A percentile compares a stretch with the other conserved stretches of the same genome.
These are phyloP conservation scores for Ophraella communa DNA, from an alignment of 2,888 invertebrate genomes.

Conservation along the genomic window DNA sequence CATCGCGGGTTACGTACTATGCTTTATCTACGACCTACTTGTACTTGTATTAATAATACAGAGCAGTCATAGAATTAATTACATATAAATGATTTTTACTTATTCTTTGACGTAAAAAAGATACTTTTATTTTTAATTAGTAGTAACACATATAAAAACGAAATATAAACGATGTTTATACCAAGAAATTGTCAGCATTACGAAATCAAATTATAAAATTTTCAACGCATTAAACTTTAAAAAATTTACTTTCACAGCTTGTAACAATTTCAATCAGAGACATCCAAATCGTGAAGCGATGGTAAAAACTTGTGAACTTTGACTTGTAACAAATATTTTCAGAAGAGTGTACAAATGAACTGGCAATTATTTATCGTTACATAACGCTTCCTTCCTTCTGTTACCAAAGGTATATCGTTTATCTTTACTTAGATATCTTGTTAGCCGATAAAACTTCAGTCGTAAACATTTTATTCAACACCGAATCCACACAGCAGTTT, in stretches of 20 bases:
- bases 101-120: too few species aligned
- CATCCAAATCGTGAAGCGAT: slow-evolving; percentile 20
- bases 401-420: neutral
- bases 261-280: slow-evolving; percentile 6
- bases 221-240: neutral
- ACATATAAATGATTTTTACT: too few species aligned
- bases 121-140: too few species aligned
- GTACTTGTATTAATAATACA: too few species aligned
- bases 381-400: neutral
- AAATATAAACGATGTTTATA: too few species aligned
- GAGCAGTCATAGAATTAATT: too few species aligned
- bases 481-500: neutral
- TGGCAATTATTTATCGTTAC: slow-evolving; percentile 7
- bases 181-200: too few species aligned
- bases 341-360: slow-evolving; percentile 3
- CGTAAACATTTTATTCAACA: neutral
- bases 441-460: neutral
- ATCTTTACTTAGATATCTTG: neutral
- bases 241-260: slow-evolving; percentile 16
- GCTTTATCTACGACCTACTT: too few species aligned
- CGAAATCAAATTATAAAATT: neutral
- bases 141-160: too few species aligned
- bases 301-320: slow-evolving; percentile 27
- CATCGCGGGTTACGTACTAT: too few species aligned
- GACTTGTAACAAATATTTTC: slow-evolving; percentile 20